Conservation (phyloP, 2,797 vertebrate species). For the Gallinago stenura region DNA sequence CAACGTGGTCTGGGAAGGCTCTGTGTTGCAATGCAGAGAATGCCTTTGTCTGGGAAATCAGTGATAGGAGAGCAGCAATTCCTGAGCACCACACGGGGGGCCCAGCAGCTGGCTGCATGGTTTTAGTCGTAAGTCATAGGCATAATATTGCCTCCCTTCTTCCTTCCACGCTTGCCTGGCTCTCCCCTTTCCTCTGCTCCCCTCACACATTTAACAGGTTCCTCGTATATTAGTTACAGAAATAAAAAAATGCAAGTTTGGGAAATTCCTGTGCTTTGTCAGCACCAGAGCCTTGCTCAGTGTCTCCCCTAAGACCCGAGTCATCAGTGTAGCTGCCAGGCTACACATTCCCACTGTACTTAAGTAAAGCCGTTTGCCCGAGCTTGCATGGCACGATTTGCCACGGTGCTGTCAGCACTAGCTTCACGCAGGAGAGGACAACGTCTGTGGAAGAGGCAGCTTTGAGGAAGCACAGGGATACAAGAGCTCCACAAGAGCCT, state of each 20-base stretch:
- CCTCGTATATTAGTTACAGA: background rate
- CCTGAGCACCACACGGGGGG: background rate
- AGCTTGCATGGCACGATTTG: background rate
- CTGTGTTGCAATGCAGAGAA: constrained; percentile 47
- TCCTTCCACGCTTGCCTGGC: background rate
- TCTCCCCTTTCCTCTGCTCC: background rate
- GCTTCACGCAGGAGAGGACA: background rate
- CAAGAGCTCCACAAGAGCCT: rapidly evolving
- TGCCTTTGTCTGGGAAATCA: constrained; percentile 34
- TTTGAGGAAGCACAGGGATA: background rate
- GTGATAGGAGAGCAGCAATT: background rate
- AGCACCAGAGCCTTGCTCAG: background rate
- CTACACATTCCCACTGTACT: background rate
- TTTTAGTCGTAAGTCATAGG: background rate
- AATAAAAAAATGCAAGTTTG: constrained; percentile 10
- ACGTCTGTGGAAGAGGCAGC: background rate
- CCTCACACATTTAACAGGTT: background rate
- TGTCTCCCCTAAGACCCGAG: background rate
- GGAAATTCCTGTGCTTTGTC: constrained; percentile 24
- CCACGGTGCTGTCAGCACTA: background rate
- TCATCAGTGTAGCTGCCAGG: background rate
- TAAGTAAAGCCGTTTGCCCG: background rate
- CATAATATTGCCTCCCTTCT: background rate
- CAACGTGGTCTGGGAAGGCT: background rate
- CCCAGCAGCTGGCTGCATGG: background rate